Base-by-base conservation (phyloP, 2,113 vertebrate species). In the Todiramphus saurophagus region DNA sequence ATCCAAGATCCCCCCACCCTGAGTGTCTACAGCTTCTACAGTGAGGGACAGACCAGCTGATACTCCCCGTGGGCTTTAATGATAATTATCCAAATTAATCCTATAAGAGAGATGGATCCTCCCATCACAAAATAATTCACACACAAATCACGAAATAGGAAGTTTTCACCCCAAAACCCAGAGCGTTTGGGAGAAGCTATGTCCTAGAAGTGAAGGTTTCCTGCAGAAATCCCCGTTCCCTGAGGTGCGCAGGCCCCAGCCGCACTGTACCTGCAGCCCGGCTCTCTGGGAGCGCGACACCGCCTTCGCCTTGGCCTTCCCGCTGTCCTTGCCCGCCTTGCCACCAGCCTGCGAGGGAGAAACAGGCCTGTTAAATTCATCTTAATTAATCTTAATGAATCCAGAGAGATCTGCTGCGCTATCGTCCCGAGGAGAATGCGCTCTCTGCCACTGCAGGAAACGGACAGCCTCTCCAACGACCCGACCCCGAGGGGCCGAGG, bases 271-370 rank as follows among this genome's bases (percentile, higher is more conserved):
- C 99, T 99, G 99, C 95, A 99, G 98, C 37, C 99, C 99, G 13
- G 99, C 99, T 96, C 99, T 98, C 97, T 99, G 99, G 11, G 99
- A 99, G 96, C 99, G 99, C 2, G 99, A 99, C 87, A 99, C 99
- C 1, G 99, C 99, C 96, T 99, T 99, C 0, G 99, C 99, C 98
- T 99, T 99, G 91, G 99, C 99, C 98, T 99, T 99, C 91, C 99
- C 99, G 30, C 99, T 99, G 98, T 99, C 99, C 96, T 99, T 99
- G 95, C 99, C 99, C 96, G 99, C 99, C 97, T 99, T 99, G 69
- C 99, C 99, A 72, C 99, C 99, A 98, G 99, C 99, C 99, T 99
- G 96, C 27, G 37, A 70, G 92, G 76, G 33, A 93, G 44, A 87
- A 90, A 94, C 7, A 9, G 8, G 7, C 28, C 43, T 12, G 0